Evolutionary conservation across 2,888 invertebrate genomes (phyloP), one percentile per base, ranked within the genome.

Genomic region (Agrypnus murinus): DNA sequence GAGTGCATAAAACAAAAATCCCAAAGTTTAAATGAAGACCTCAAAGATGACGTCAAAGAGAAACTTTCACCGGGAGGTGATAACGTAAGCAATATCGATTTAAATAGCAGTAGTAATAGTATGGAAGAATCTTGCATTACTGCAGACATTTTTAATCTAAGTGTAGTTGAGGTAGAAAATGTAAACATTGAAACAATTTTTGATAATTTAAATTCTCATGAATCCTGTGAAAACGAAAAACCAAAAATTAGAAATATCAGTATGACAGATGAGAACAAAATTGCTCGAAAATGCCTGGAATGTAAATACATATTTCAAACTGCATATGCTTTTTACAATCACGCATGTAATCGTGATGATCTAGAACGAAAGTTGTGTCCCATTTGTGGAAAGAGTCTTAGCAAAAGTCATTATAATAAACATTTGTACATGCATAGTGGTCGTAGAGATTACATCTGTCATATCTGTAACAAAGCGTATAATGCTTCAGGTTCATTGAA

Each of bases 351-450:
- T 50, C 34, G 50, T 36, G 36, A 63, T 5, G 32, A 38, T 14
- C 15, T 55, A 36, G 63, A 63, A 12, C 10, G 63, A 10, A 50
- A 48, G 9, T 36, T 63, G 10, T 63, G 63, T 8, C 63, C 63
- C 3, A 34, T 48, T 10, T 63, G 63, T 50, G 63, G 63, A 10
- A 63, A 63, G 19, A 63, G 46, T 9, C 46, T 63, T 10, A 63
- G 63, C 8, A 63, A 34, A 48, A 63, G 63, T 36, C 50, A 63
- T 48, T 63, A 48, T 17, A 63, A 50, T 45, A 63, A 63, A 19
- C 63, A 63, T n/a, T 9, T 63, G 5, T 63, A 63, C 19, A 63
- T 63, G 63, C 63, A 63, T 12, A 63, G 48, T 48, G 63, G 63
- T 8, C 48, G 63, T 8, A 31, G 50, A 12, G 63, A 63, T 48